phyloP scores from a whole-genome alignment of 2,113 vertebrate genomes.

The Paramisgurnus dabryanus region DNA sequence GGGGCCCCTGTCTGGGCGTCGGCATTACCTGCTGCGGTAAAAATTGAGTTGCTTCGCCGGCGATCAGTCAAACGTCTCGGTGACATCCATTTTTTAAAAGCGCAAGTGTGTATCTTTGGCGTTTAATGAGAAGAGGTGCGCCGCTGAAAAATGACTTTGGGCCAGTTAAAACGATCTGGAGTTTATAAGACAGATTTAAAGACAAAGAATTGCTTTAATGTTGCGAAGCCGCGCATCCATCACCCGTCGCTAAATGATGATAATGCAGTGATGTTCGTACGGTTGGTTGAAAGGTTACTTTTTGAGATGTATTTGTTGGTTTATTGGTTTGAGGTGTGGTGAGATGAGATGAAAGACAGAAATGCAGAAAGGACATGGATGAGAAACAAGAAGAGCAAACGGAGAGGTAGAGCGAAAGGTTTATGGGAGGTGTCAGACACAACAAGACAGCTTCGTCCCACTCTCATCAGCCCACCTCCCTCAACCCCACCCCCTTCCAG shows the following conservation, averaged over 20 bases:
- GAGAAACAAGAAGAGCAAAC: conserved; percentile 10
- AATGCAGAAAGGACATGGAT: background rate
- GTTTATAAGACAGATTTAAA: conserved; percentile 61
- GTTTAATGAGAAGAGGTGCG: conserved; percentile 85
- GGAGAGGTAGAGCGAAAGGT: conserved; percentile 52
- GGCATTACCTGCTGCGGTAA: conserved; percentile 88
- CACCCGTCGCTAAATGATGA: conserved; percentile 17
- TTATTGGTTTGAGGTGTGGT: background rate
- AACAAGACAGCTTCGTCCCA: conserved; percentile 73
- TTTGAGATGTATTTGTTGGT: background rate
- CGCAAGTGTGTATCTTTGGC: conserved; percentile 84
- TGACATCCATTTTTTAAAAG: conserved; percentile 99
- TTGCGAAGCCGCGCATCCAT: background rate
- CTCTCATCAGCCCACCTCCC: conserved; percentile 63
- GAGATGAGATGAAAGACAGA: background rate
- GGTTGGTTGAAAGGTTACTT: conserved; percentile 12
- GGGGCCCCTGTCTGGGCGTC: conserved; percentile 82
- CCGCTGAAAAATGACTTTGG: conserved; percentile 82
- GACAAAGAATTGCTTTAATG: conserved; percentile 49
- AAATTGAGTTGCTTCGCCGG: conserved; percentile 91
- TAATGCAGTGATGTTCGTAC: conserved; percentile 17
- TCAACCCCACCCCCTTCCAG: conserved; percentile 73
- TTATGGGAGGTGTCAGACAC: conserved; percentile 52
- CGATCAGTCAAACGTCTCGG: conserved; percentile 98
- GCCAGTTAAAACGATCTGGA: conserved; percentile 75